Conservation (phyloP, 2,888 invertebrate species). For the Rutpela maculata region DNA sequence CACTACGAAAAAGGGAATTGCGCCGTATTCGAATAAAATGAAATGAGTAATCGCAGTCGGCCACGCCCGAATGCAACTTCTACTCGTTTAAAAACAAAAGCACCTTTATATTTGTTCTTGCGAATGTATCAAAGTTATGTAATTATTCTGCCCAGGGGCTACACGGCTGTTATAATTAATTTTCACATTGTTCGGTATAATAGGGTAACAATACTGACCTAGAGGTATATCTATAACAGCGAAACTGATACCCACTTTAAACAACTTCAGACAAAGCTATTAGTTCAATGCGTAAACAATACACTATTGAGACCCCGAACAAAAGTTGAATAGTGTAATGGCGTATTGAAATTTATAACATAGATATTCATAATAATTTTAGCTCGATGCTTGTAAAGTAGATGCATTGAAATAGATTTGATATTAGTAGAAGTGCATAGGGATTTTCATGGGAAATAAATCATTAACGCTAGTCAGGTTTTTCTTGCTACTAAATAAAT, state of each 20-base stretch:
- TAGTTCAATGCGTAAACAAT: neutral
- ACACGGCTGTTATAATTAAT: neutral
- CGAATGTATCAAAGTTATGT: neutral
- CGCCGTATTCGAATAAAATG: no score
- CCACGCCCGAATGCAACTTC: no score
- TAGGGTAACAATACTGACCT: neutral
- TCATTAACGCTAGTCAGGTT: no score
- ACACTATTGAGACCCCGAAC: neutral
- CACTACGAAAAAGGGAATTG: no score
- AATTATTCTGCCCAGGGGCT: neutral
- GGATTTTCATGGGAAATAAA: no score
- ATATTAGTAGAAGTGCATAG: no score
- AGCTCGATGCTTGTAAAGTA: neutral
- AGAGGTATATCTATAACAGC: neutral
- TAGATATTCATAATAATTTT: neutral
- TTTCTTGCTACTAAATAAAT: no score
- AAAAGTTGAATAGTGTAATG: neutral
- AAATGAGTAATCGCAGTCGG: no score
- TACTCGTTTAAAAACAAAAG: no score
- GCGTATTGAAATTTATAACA: neutral
- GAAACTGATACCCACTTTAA: neutral
- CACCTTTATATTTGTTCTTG: neutral
- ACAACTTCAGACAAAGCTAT: neutral
- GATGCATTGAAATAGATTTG: neutral
- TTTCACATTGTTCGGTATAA: neutral